Evolutionary conservation across 2,113 vertebrate genomes (phyloP), one percentile per base, ranked within the genome.

Genomic region (Dicaeum eximium): DNA sequence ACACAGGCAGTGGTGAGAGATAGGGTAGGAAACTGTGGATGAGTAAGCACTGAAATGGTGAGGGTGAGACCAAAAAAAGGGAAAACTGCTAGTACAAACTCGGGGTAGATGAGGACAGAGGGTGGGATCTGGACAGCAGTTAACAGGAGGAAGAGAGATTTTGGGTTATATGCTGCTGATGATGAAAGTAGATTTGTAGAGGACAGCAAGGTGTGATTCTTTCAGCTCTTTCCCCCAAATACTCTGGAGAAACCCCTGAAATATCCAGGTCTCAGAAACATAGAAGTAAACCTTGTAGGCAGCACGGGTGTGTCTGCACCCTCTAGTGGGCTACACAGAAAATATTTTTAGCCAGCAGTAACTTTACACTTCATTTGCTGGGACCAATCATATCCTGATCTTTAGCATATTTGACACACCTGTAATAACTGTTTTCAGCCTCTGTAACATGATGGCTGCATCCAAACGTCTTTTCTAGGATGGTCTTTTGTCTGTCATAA

Each of bases 271-370:
- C 28, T 71, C 42, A 3, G n/a, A 54, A 88, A 66, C 21, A 35
- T 8, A 24, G 27, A 60, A 72, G 28, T 20, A 48, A 71, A 54
- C 30, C 38, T 67, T 72, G 38, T 19, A 37, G 50, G 9, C 20
- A 86, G 60, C 38, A 31, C 4, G 14, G 6, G 20, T 80, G 90
- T 75, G 15, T 50, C 54, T 35, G 58, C 74, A 66, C 86, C 94
- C 90, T 88, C 86, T 95, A 77, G 90, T 70, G 95, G 94, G 62
- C 30, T 51, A 50, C 18, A 42, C 8, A 62, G n/a, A 92, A 93
- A 86, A 77, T 10, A 3, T 4, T 45, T 67, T 61, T 37, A 67
- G 13, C 18, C 33, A n/a, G 8, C 8, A 16, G 44, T 61, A 21
- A 19, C n/a, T 53, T 50, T 65, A 33, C 47, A 10, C 25, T 71